Conservation (phyloP, 2,113 vertebrate species). For the Sinocyclocheilus anophthalmus region DNA sequence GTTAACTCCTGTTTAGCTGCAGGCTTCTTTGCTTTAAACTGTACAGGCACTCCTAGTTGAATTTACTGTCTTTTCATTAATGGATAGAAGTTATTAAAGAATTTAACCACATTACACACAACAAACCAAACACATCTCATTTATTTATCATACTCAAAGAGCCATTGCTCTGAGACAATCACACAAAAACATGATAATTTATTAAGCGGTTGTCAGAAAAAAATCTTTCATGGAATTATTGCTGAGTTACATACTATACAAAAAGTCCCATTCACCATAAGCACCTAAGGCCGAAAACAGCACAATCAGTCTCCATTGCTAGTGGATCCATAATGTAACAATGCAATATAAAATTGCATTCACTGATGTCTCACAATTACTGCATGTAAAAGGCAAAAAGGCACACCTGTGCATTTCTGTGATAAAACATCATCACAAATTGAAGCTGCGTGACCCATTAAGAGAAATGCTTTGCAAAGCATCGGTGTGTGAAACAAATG, state of each 20-base stretch:
- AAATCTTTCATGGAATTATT: background rate
- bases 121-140: background rate
- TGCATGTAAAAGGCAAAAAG: constrained; percentile 10
- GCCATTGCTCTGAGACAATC: background rate
- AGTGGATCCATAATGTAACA: background rate
- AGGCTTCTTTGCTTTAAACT: background rate
- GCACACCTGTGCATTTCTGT: background rate
- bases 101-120: background rate
- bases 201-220: background rate
- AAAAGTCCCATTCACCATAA: background rate
- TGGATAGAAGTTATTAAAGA: background rate
- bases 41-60: background rate
- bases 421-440: background rate
- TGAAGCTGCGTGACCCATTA: background rate
- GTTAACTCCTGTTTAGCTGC: background rate
- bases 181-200: background rate
- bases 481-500: background rate
- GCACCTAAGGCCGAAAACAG: background rate
- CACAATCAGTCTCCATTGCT: background rate
- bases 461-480: background rate
- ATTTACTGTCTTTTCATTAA: background rate
- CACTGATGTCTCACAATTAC: background rate
- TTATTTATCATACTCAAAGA: constrained; percentile 7
- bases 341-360: background rate
- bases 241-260: background rate